Percentiles rank a stretch among this genome's conserved stretches.
Evolutionary conservation across 2,797 vertebrate genomes (phyloP).

Genomic region (Gallinago solitaria): DNA sequence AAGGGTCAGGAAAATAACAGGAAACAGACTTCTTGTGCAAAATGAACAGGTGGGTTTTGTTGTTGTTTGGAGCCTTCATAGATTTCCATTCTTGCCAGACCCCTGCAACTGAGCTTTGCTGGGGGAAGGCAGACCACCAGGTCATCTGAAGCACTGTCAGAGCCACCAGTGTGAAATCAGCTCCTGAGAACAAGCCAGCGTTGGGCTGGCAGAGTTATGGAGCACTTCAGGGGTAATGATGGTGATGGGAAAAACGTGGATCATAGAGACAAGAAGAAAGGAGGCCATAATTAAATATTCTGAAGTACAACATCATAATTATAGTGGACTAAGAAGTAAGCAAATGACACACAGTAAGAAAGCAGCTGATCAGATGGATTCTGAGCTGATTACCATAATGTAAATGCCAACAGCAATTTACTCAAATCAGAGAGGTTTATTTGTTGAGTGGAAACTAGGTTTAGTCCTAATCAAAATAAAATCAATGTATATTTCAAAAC

Average conservation of each 20-base stretch:
- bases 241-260: not conserved
- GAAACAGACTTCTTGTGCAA: not conserved
- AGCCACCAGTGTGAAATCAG: not conserved
- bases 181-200: not conserved
- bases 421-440: slow-evolving; percentile 59
- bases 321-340: slow-evolving; percentile 47
- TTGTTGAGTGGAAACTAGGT: slow-evolving; percentile 14
- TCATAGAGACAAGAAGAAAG: not conserved
- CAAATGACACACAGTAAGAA: slow-evolving; percentile 14
- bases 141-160: not conserved
- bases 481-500: slow-evolving; percentile 66
- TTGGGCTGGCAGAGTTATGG: not conserved
- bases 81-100: not conserved
- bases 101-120: not conserved
- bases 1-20: not conserved
- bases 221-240: not conserved
- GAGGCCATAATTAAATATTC: slow-evolving; percentile 22
- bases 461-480: slow-evolving; percentile 67
- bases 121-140: not conserved
- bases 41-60: fast-evolving
- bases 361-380: slow-evolving; percentile 24
- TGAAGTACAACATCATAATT: slow-evolving; percentile 8
- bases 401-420: slow-evolving; percentile 63
- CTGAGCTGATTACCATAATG: slow-evolving; percentile 48
- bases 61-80: not conserved